Evolutionary conservation across 1,140 invertebrate genomes (phyloP).

Genomic region (Colletes gigas): DNA sequence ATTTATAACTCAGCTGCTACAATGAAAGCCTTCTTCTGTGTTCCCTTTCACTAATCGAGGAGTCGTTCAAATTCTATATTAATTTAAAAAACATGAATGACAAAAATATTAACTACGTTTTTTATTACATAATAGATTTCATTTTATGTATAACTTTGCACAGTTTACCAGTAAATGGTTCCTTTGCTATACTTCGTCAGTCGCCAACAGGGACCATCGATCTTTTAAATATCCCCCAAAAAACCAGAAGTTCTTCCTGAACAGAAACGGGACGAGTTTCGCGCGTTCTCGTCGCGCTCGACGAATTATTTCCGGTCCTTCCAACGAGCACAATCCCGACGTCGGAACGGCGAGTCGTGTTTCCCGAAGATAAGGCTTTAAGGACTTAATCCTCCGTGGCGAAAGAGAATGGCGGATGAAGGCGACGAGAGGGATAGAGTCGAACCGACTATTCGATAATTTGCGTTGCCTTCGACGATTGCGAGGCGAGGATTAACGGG

Average conservation of each 20-base stretch:
- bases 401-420: slow-evolving; percentile 40
- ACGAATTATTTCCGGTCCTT: slow-evolving; percentile 32
- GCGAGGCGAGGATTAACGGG: too few relatives aligned
- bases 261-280: slow-evolving; percentile 3
- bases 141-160: too few relatives aligned
- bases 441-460: slow-evolving; percentile 47
- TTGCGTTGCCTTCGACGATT: slow-evolving; percentile 18
- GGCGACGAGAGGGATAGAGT: neutral
- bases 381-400: slow-evolving; percentile 58
- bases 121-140: too few relatives aligned
- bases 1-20: too few relatives aligned
- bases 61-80: too few relatives aligned
- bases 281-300: neutral
- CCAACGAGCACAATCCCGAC: neutral
- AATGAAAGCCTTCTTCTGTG: too few relatives aligned
- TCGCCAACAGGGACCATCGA: too few relatives aligned
- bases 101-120: too few relatives aligned
- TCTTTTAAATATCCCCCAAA: neutral
- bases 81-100: too few relatives aligned
- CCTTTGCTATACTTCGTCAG: too few relatives aligned
- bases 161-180: too few relatives aligned
- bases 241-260: neutral
- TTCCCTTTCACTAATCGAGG: too few relatives aligned
- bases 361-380: slow-evolving; percentile 63
- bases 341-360: slow-evolving; percentile 51